phyloP scores from a whole-genome alignment of 2,113 vertebrate species.

The Tachysurus vachellii region DNA sequence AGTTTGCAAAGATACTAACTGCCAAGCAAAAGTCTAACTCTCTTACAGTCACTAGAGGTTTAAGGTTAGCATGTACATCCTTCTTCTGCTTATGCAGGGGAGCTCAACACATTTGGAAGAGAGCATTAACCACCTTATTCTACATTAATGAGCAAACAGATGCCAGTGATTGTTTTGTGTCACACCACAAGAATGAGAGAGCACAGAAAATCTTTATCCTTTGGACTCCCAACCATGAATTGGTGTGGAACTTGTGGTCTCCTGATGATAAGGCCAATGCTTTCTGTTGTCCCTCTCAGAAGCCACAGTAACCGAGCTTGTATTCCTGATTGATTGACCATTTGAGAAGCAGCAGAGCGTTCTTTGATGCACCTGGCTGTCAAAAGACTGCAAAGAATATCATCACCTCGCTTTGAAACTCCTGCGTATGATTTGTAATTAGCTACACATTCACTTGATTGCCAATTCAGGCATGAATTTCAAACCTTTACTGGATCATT shows the following conservation, averaged over 20 bases:
- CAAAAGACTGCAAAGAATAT: neutral
- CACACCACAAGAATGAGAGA: neutral
- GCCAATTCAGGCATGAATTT: neutral
- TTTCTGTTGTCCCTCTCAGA: neutral
- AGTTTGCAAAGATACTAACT: neutral
- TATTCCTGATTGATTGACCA: neutral
- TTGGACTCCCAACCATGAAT: neutral
- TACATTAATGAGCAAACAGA: neutral
- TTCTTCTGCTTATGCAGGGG: neutral
- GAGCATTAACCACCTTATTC: neutral
- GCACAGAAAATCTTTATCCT: neutral
- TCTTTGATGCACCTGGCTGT: neutral
- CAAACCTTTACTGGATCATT: constrained; percentile 2
- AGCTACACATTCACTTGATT: constrained; percentile 8
- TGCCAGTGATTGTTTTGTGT: neutral
- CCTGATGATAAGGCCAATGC: neutral
- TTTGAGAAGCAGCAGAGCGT: neutral
- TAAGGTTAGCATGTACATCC: neutral
- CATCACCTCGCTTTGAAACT: neutral
- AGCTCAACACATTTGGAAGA: neutral
- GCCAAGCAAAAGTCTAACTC: neutral
- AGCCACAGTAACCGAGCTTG: neutral
- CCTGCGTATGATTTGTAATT: constrained; percentile 3
- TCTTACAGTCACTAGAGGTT: neutral
- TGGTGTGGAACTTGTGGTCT: neutral